Evolutionary conservation across 2,888 invertebrate species (phyloP).

Genomic region (Megalurothrips usitatus): DNA sequence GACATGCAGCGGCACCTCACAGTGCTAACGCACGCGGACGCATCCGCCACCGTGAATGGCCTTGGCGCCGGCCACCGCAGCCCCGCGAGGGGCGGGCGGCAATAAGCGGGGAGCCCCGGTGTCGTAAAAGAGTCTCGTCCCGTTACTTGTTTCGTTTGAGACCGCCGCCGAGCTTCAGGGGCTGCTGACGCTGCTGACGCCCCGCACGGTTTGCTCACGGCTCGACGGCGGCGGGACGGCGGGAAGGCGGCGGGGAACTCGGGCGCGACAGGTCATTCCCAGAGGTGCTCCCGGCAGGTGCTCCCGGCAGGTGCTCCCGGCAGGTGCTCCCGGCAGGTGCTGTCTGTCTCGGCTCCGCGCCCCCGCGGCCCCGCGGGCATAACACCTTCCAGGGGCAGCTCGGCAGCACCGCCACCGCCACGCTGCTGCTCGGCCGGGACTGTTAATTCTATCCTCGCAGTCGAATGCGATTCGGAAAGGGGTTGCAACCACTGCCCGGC

Average conservation of each 20-base stretch:
- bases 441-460: no score
- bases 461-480: no score
- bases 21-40: neutral
- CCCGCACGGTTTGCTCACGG: neutral
- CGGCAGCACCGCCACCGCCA: no score
- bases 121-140: conserved; percentile 15
- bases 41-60: neutral
- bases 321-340: no score
- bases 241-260: neutral
- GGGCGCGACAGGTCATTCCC: no score
- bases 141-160: conserved; percentile 20
- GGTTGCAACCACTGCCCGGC: no score
- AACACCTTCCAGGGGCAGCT: no score
- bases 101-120: neutral
- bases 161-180: neutral
- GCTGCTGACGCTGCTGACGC: neutral
- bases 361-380: no score
- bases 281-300: no score
- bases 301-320: no score
- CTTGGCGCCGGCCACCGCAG: neutral
- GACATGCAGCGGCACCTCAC: neutral
- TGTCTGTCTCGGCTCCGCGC: no score
- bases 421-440: no score
- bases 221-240: neutral
- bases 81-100: neutral